Evolutionary conservation across 2,113 vertebrate genomes (phyloP).

Genomic region (Morone chrysops): DNA sequence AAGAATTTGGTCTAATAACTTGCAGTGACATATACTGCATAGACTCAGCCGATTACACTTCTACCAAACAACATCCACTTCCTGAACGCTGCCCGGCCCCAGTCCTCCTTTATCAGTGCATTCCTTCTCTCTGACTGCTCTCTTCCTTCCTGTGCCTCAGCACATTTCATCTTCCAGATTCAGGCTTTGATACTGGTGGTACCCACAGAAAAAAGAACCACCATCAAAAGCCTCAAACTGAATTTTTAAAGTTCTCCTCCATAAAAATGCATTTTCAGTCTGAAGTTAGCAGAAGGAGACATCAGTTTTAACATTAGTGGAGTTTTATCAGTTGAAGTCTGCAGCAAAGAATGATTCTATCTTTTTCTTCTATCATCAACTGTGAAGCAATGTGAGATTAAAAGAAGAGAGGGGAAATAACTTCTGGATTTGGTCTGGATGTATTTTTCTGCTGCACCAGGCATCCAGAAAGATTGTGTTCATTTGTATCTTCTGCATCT

Average conservation of each 20-base stretch:
- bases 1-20: background rate
- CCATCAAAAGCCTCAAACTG: background rate
- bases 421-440: background rate
- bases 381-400: no score
- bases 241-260: no score
- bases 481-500: background rate
- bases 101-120: constrained; percentile 44
- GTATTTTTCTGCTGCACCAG: background rate
- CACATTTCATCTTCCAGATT: constrained; percentile 30
- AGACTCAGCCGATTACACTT: background rate
- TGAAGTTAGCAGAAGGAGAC: background rate
- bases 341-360: background rate
- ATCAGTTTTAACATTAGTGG: background rate
- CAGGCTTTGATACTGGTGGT: constrained; percentile 24
- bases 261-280: background rate
- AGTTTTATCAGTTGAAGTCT: background rate
- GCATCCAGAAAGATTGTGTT: background rate
- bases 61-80: background rate
- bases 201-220: background rate
- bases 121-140: constrained; percentile 42
- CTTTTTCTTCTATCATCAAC: background rate
- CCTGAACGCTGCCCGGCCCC: background rate
- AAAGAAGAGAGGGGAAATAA: background rate
- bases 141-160: constrained; percentile 62
- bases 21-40: background rate